Percentiles rank a stretch among this genome's conserved stretches.
Evolutionary conservation across 2,113 vertebrate genomes (phyloP).

Genomic region (Philantomba maxwellii): DNA sequence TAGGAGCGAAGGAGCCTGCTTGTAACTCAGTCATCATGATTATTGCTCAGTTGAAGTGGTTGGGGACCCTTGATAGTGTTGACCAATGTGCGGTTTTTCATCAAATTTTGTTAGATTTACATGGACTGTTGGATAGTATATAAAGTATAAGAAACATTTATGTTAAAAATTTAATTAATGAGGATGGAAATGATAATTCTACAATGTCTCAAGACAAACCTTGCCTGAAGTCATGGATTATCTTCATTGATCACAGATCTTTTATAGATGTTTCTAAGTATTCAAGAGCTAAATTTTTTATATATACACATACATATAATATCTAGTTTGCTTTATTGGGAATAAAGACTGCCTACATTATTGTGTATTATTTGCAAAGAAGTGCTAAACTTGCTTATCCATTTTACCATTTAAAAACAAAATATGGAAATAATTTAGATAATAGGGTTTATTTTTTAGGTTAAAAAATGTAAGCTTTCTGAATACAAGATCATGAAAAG

Average conservation of each 20-base stretch:
- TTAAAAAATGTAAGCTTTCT: background rate
- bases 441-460: background rate
- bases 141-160: background rate
- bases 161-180: background rate
- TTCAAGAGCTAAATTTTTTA: background rate
- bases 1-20: background rate
- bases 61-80: background rate
- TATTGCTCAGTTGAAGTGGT: background rate
- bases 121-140: background rate
- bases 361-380: background rate
- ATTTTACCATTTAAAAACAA: slow-evolving; percentile 1
- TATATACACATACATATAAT: background rate
- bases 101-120: background rate
- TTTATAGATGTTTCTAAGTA: background rate
- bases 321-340: background rate
- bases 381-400: background rate
- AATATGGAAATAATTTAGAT: background rate
- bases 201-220: background rate
- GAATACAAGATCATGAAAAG: background rate
- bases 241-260: background rate
- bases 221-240: background rate
- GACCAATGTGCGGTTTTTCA: background rate
- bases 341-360: background rate
- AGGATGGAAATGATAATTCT: background rate
- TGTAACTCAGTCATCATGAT: background rate